These are phyloP conservation scores for Hirtodrosophila alboralis DNA, from an alignment of 2,888 invertebrate genomes.

Conservation along the genomic window DNA sequence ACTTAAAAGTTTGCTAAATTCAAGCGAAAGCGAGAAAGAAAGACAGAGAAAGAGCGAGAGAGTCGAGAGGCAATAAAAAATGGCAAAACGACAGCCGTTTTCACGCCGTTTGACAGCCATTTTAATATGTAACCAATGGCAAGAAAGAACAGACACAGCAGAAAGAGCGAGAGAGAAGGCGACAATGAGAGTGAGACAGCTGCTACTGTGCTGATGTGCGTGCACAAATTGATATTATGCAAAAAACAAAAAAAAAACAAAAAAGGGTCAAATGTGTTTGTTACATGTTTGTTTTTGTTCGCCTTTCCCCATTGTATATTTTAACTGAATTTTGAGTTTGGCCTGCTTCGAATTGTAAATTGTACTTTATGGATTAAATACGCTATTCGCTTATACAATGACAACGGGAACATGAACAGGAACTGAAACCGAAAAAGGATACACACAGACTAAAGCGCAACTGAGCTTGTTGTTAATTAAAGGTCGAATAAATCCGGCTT, in stretches of 20 bases:
- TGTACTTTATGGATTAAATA: slow-evolving; percentile 72
- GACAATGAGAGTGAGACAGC: slow-evolving; percentile 15
- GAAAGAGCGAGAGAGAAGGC: slow-evolving; percentile 3
- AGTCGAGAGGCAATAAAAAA: slow-evolving; percentile 43
- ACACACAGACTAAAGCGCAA: slow-evolving; percentile 24
- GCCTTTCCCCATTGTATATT: slow-evolving; percentile 28
- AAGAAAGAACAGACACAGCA: slow-evolving; percentile 3
- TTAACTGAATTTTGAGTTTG: slow-evolving; percentile 9
- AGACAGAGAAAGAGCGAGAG: too few relatives aligned
- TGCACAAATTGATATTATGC: slow-evolving; percentile 53
- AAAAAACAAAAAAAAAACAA: too few relatives aligned
- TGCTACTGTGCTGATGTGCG: slow-evolving; percentile 40
- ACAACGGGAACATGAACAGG: slow-evolving; percentile 27
- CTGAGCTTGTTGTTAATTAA: slow-evolving; percentile 67
- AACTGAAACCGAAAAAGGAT: slow-evolving; percentile 24
- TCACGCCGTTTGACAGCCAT: slow-evolving; percentile 69
- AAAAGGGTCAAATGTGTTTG: slow-evolving; percentile 70
- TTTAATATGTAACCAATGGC: slow-evolving; percentile 65
- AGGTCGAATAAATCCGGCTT: slow-evolving; percentile 28
- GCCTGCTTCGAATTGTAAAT: slow-evolving; percentile 43
- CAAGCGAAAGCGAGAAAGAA: slow-evolving; percentile 1
- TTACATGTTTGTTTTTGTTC: slow-evolving; percentile 44
- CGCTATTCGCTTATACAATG: slow-evolving; percentile 54
- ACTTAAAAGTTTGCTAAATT: slow-evolving; percentile 9
- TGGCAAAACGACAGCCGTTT: slow-evolving; percentile 62